Percentiles rank a stretch among this genome's conserved stretches.
Conservation (phyloP, 2,888 invertebrate genomes). For the Pterostichus madidus region DNA sequence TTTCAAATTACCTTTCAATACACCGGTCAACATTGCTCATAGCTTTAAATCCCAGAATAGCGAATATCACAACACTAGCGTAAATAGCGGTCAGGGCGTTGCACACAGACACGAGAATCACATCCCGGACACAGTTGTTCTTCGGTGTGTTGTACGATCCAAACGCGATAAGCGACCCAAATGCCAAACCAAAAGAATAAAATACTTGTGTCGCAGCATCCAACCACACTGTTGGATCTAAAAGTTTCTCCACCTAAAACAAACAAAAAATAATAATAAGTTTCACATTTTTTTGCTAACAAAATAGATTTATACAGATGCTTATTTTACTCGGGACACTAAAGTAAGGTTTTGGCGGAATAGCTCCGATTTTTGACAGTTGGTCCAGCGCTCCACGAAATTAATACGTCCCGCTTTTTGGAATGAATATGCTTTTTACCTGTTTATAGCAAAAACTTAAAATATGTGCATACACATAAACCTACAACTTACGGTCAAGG, state of each 20-base stretch:
- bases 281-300: too few species aligned
- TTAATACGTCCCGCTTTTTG: too few species aligned
- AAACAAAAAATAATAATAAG: constrained; percentile 10
- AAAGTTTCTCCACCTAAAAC: constrained; percentile 88
- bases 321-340: not conserved
- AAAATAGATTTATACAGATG: not conserved
- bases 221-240: constrained; percentile 94
- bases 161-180: constrained; percentile 96
- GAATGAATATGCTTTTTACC: too few species aligned
- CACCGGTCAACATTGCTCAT: constrained; percentile 93
- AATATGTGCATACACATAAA: too few species aligned
- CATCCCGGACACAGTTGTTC: constrained; percentile 96
- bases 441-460: too few species aligned
- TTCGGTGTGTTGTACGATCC: constrained; percentile 97
- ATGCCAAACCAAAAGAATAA: constrained; percentile 96
- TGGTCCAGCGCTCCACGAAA: too few species aligned
- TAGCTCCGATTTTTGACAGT: too few species aligned
- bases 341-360: too few species aligned
- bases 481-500: too few species aligned
- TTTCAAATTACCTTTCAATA: constrained; percentile 80
- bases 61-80: constrained; percentile 96
- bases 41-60: constrained; percentile 98
- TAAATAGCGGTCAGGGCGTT: constrained; percentile 97
- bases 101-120: constrained; percentile 92
- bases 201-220: constrained; percentile 98